These are phyloP conservation scores for Pseudochaenichthys georgianus DNA, from an alignment of 2,797 vertebrate genomes.

Conservation along the genomic window DNA sequence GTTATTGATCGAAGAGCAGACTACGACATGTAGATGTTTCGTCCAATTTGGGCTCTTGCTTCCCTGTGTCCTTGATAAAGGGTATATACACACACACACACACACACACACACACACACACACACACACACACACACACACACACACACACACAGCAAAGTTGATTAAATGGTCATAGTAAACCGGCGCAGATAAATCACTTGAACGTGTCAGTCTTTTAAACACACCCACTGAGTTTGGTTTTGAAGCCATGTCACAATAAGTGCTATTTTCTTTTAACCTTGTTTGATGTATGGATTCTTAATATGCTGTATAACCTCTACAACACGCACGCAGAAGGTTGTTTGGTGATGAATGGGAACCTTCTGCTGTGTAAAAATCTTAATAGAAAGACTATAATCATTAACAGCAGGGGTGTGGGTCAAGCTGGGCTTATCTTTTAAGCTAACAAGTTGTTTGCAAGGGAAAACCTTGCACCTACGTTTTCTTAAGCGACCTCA, in stretches of 20 bases:
- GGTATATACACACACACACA: background rate
- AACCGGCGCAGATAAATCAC: constrained; percentile 27
- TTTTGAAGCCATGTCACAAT: background rate
- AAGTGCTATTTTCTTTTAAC: background rate
- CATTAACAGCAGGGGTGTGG: too few species aligned
- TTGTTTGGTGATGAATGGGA: background rate
- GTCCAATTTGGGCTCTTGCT: background rate
- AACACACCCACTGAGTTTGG: too few species aligned
- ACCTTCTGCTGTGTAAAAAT: background rate
- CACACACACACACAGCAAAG: background rate
- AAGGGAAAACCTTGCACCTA: too few species aligned
- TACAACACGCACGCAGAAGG: background rate
- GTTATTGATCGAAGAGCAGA: constrained; percentile 16
- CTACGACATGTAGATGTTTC: background rate
- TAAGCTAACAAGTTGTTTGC: too few species aligned
- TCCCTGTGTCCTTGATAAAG: constrained; percentile 36
- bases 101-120: constrained; percentile 15
- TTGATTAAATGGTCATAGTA: constrained; percentile 6
- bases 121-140: background rate
- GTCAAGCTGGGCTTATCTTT: too few species aligned
- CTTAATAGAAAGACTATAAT: too few species aligned
- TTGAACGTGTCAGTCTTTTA: too few species aligned
- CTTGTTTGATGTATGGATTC: constrained; percentile 7
- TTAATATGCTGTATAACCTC: background rate
- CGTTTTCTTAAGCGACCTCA: too few species aligned